A percentile compares a stretch with the other conserved stretches of the same genome.
phyloP scores from a whole-genome alignment of 1,140 invertebrate species.

The Lordiphosa mommai region DNA sequence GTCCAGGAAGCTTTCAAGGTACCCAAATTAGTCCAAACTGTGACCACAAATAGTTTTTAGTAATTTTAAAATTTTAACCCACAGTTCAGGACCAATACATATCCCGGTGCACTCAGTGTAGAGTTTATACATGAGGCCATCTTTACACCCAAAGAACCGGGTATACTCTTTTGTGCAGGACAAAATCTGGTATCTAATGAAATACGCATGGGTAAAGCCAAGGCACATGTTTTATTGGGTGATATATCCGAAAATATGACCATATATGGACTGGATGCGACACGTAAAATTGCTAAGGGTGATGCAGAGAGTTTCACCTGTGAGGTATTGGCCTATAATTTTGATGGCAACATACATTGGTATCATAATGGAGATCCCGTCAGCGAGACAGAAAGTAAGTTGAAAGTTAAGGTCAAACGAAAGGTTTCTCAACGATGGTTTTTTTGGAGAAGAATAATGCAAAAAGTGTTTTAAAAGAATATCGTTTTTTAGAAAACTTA shows the following conservation, averaged over 20 bases:
- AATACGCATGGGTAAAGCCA: conserved; percentile 9
- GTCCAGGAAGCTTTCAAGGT: conserved; percentile 10
- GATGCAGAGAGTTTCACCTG: conserved; percentile 82
- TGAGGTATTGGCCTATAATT: conserved; percentile 82
- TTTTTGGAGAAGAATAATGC: too few relatives aligned
- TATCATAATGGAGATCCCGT: conserved; percentile 41
- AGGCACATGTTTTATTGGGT: conserved; percentile 52
- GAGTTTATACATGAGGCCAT: conserved; percentile 55
- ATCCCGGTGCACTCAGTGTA: conserved; percentile 33
- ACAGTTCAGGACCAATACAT: conserved; percentile 39
- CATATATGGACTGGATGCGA: conserved; percentile 44
- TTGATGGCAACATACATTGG: conserved; percentile 80
- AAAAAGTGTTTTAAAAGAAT: too few relatives aligned
- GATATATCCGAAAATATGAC: conserved; percentile 62
- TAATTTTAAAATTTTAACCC: not conserved
- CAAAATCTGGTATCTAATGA: conserved; percentile 47
- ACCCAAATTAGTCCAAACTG: not conserved
- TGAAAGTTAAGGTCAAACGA: not conserved
- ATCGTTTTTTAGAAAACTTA: too few relatives aligned
- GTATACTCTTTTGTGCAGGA: conserved; percentile 72
- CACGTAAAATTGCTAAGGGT: conserved; percentile 80
- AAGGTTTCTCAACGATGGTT: too few relatives aligned
- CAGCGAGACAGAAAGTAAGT: conserved; percentile 21
- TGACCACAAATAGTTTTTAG: not conserved
- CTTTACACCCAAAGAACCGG: conserved; percentile 63